phyloP scores from a whole-genome alignment of 1,140 invertebrate species.

The Bombus ignitus region DNA sequence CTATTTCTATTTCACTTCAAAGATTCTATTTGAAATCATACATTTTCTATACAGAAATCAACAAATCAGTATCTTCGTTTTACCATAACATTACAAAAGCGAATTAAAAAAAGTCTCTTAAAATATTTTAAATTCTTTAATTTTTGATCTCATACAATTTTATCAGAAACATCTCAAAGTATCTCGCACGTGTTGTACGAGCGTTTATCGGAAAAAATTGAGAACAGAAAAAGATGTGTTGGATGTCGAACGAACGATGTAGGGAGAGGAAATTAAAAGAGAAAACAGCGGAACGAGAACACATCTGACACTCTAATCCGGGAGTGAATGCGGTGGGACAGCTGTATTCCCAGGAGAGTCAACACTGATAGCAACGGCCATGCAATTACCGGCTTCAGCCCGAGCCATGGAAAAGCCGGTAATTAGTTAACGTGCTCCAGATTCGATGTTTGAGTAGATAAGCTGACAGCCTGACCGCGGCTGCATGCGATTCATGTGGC shows the following conservation, averaged over 20 bases:
- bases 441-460: slow-evolving; percentile 70
- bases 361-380: slow-evolving; percentile 63
- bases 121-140: not conserved
- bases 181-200: too few species aligned
- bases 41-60: too few species aligned
- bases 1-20: not conserved
- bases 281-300: slow-evolving; percentile 22
- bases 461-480: slow-evolving; percentile 59
- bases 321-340: slow-evolving; percentile 23
- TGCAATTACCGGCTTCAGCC: slow-evolving; percentile 64
- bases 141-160: too few species aligned
- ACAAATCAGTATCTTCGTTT: too few species aligned
- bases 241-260: not conserved
- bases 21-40: too few species aligned
- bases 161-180: too few species aligned
- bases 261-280: slow-evolving; percentile 15
- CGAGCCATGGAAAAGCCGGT: slow-evolving; percentile 69
- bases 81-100: too few species aligned
- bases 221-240: too few species aligned
- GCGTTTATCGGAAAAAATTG: not conserved
- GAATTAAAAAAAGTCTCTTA: not conserved
- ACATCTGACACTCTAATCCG: slow-evolving; percentile 46
- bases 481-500: slow-evolving; percentile 52
- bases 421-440: slow-evolving; percentile 70
- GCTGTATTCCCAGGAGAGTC: slow-evolving; percentile 64